phyloP scores from a whole-genome alignment of 1,140 invertebrate genomes.

The Thaumetopoea pityocampa region DNA sequence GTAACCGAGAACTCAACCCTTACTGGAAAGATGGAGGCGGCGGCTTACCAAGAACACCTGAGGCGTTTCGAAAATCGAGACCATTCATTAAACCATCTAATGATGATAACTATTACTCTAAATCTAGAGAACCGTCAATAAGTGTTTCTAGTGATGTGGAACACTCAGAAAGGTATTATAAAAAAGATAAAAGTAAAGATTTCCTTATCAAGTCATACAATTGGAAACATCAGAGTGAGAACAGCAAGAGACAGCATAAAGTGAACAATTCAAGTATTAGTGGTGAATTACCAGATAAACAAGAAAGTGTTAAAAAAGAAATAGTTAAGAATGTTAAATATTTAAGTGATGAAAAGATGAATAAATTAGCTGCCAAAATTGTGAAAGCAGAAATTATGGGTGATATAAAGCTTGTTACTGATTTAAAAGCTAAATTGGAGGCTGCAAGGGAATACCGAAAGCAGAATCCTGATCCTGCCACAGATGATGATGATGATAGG shows the following conservation, averaged over 20 bases:
- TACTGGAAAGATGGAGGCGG: conserved; percentile 94
- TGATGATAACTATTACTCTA: conserved; percentile 26
- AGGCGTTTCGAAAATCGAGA: conserved; percentile 42
- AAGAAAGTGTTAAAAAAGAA: background rate
- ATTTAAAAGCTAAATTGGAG: conserved; percentile 87
- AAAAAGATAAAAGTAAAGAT: conserved; percentile 16
- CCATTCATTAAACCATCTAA: conserved; percentile 66
- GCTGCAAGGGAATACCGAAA: conserved; percentile 79
- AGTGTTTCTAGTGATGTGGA: conserved; percentile 10
- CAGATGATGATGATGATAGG: conserved; percentile 71
- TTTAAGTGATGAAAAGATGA: conserved; percentile 88
- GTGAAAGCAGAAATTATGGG: conserved; percentile 95
- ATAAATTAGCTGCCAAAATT: conserved; percentile 90
- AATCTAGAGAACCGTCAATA: background rate
- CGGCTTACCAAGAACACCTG: conserved; percentile 80
- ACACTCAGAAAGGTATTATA: conserved; percentile 12
- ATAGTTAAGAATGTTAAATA: conserved; percentile 37
- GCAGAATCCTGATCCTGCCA: conserved; percentile 53
- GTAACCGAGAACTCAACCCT: conserved; percentile 89
- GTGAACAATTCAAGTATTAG: conserved; percentile 9
- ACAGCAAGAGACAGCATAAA: conserved; percentile 8
- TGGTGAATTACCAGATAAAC: conserved; percentile 9
- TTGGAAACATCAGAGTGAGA: conserved; percentile 38
- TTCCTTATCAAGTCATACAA: no score
- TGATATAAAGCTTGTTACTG: conserved; percentile 80